Conservation (phyloP, 2,113 vertebrate species). For the Siphamia tubifer region DNA sequence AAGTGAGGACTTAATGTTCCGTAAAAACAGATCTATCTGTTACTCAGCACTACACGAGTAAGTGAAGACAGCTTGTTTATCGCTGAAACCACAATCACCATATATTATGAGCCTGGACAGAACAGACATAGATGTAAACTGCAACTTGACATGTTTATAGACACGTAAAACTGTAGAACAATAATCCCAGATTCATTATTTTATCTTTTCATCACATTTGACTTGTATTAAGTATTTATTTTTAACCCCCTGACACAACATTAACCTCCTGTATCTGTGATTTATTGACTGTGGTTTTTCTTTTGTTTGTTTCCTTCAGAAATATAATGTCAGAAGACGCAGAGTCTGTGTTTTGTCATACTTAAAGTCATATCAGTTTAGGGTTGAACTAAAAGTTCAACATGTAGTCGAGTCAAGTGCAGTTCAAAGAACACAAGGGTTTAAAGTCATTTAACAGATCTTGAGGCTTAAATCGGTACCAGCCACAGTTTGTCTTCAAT, state of each 20-base stretch:
- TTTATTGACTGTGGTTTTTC: slow-evolving; percentile 19
- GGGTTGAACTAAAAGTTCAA: slow-evolving; percentile 14
- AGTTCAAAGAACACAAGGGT: slow-evolving; percentile 46
- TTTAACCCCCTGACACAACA: slow-evolving; percentile 9
- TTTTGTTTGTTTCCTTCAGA: slow-evolving; percentile 35
- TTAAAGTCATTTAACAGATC: slow-evolving; percentile 45
- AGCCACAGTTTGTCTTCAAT: slow-evolving; percentile 53
- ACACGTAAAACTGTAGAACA: too few species aligned
- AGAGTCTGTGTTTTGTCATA: slow-evolving; percentile 57
- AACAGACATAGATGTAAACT: too few species aligned
- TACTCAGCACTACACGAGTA: too few species aligned
- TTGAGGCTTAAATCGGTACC: slow-evolving; percentile 30
- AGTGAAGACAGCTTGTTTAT: too few species aligned
- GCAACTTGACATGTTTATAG: too few species aligned
- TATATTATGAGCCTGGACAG: too few species aligned
- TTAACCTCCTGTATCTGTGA: slow-evolving; percentile 18
- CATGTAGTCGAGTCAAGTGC: slow-evolving; percentile 31
- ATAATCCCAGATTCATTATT: too few species aligned
- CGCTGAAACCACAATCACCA: too few species aligned
- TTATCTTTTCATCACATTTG: too few species aligned
- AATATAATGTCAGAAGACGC: slow-evolving; percentile 27
- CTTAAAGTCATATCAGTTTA: slow-evolving; percentile 38
- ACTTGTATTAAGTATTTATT: too few species aligned
- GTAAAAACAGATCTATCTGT: too few species aligned
- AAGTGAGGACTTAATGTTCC: too few species aligned